phyloP scores from a whole-genome alignment of 2,888 invertebrate species.

The Teleiodes luculella region DNA sequence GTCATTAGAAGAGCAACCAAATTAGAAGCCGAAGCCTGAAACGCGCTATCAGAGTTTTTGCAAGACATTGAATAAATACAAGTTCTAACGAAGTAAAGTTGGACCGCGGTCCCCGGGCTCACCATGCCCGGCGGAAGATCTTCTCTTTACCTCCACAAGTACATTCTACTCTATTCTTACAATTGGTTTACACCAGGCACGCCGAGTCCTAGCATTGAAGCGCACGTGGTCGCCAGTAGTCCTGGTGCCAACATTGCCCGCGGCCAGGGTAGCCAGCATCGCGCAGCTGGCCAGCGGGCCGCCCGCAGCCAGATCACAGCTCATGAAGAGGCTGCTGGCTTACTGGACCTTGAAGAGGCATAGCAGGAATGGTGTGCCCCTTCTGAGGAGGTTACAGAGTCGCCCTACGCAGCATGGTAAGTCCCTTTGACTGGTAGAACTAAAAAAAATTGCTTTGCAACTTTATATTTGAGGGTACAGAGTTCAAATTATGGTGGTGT shows the following conservation, averaged over 20 bases:
- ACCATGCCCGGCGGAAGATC: no score
- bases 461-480: no score
- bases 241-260: constrained; percentile 94
- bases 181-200: constrained; percentile 72
- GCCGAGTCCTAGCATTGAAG: constrained; percentile 92
- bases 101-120: no score
- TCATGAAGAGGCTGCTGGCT: constrained; percentile 92
- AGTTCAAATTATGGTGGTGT: no score
- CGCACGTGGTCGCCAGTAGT: constrained; percentile 94
- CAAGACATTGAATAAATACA: no score
- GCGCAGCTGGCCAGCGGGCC: constrained; percentile 83
- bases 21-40: no score
- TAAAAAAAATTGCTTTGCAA: no score
- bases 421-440: constrained; percentile 8
- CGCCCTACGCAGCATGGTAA: constrained; percentile 52
- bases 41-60: no score
- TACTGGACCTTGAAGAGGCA: constrained; percentile 99
- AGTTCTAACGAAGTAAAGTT: no score
- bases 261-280: constrained; percentile 92
- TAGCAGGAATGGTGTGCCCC: constrained; percentile 95
- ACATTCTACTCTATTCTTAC: no score
- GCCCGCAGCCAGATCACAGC: constrained; percentile 86
- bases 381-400: constrained; percentile 83
- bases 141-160: no score
- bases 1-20: no score